phyloP scores from a whole-genome alignment of 53 echinoderm and acorn worm species.

The Arbacia lixula region DNA sequence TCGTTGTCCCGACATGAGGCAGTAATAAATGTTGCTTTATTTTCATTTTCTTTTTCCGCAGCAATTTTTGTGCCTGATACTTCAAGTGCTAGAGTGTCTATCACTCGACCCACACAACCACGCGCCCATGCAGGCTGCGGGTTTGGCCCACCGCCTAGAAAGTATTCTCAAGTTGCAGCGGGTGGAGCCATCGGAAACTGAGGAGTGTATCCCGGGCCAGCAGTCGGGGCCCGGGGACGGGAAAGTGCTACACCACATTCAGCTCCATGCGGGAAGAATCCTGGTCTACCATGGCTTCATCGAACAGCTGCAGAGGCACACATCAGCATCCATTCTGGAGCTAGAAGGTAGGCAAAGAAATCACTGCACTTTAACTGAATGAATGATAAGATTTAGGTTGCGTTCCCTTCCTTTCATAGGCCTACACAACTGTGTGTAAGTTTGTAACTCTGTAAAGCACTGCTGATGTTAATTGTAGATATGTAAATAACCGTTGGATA shows the following conservation, averaged over 20 bases:
- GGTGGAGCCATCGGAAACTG: constrained; percentile 27
- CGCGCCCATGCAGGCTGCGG: constrained; percentile 73
- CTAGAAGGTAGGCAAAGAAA: constrained; percentile 37
- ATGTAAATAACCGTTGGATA: too few relatives aligned
- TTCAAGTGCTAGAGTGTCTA: constrained; percentile 76
- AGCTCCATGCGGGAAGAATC: constrained; percentile 59
- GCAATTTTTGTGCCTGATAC: constrained; percentile 78
- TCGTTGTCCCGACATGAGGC: too few relatives aligned
- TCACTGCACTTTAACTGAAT: too few relatives aligned
- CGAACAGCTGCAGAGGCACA: constrained; percentile 59
- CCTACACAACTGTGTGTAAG: too few relatives aligned
- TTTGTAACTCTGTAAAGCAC: too few relatives aligned
- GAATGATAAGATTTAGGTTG: too few relatives aligned
- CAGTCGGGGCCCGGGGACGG: constrained; percentile 10
- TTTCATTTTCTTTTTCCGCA: not conserved
- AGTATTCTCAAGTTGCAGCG: constrained; percentile 64
- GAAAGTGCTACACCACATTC: constrained; percentile 45
- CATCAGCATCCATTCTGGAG: constrained; percentile 38
- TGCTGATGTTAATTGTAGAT: too few relatives aligned
- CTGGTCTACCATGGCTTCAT: constrained; percentile 76
- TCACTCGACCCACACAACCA: constrained; percentile 75
- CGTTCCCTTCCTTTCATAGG: too few relatives aligned
- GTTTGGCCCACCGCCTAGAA: constrained; percentile 75
- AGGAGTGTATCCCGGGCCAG: constrained; percentile 34
- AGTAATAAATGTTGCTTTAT: too few relatives aligned